Conservation (phyloP, 2,113 vertebrate species). For the Sardina pilchardus region DNA sequence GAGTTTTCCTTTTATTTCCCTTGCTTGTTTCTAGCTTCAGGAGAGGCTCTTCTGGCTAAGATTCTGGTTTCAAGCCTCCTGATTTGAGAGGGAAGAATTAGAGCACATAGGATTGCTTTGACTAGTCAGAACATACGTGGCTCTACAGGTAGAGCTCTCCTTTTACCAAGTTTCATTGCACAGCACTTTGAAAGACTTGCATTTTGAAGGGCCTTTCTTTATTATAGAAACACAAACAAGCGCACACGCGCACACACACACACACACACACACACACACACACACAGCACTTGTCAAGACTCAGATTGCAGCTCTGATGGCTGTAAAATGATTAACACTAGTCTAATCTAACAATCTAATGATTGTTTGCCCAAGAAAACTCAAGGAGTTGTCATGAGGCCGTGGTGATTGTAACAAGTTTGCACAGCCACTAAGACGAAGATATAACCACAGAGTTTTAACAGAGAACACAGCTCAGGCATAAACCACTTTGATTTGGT, state of each 20-base stretch:
- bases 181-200: too few species aligned
- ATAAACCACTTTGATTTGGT: too few species aligned
- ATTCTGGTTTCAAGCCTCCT: neutral
- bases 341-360: too few species aligned
- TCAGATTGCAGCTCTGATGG: too few species aligned
- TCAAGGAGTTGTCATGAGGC: too few species aligned
- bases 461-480: too few species aligned
- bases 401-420: too few species aligned
- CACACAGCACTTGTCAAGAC: neutral
- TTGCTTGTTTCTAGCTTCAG: neutral
- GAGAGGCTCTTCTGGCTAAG: neutral
- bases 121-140: neutral
- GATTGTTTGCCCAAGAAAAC: too few species aligned
- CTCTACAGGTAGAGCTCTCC: neutral
- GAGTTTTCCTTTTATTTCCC: neutral
- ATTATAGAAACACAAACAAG: neutral
- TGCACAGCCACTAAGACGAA: too few species aligned
- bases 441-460: too few species aligned
- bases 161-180: neutral
- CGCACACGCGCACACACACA: neutral
- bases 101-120: neutral
- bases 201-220: too few species aligned
- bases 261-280: slow-evolving; percentile 7
- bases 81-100: neutral
- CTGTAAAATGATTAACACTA: too few species aligned